Base-by-base conservation (phyloP, 1,140 invertebrate genomes). In the Cotesia glomerata region DNA sequence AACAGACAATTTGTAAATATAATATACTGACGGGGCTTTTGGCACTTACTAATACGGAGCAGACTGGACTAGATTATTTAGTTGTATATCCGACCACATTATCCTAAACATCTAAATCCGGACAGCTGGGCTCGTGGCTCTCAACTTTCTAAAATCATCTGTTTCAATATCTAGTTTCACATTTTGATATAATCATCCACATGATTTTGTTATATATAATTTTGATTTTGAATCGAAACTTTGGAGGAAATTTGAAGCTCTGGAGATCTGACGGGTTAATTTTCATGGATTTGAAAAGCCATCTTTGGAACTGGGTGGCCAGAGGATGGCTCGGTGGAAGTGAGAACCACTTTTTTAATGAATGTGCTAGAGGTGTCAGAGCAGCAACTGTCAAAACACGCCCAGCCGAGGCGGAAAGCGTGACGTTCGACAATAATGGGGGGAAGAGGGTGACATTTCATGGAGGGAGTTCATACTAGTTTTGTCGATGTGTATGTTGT, bases 91-190 rank as follows among this genome's bases (percentile, higher is more conserved):
- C 79, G 79, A 76, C 80, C 81, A 80, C 79, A 85, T 87, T 87
- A 87, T 87, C 85, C 85, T 85, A 86, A 85, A 87, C 85, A 87
- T 87, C 86, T 87, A 86, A 87, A 87, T 87, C 86, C 85, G 79
- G 81, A 86, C 86, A 87, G 85, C 85, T 87, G 86, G 81, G 78
- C 69, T 79, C 73, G 16, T 32, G 16, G 32, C 72, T 73, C 45
- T 67, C 72, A 77, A 76, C 82, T 74, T 80, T 85, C 84, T 84
- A 83, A 85, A 82, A 74, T 67, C 45, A 2, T 58, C 4, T 56
- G 9, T 26, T 26, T 8, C 58, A 14, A 54, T 67, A 45, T 26
- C 26, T 26, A 26, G 26, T 26, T 26, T 26, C 26, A 26, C 26
- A 26, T 14, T 18, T n/a, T 49, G 16, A 0, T 8, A 52, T 8